phyloP scores from a whole-genome alignment of 2,888 invertebrate species.

The Drosophila longiperda region DNA sequence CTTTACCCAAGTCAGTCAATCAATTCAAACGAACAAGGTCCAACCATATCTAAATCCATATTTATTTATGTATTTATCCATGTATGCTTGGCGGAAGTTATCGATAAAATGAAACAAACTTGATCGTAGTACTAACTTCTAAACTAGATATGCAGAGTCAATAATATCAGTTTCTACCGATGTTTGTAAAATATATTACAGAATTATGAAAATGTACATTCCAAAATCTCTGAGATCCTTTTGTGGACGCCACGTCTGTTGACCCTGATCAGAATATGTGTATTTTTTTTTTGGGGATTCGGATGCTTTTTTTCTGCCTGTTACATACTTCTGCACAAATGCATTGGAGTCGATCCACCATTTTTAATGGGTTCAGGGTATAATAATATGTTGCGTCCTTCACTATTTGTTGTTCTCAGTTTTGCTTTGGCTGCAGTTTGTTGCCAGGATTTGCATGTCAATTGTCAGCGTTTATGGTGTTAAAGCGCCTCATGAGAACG shows the following conservation, averaged over 20 bases:
- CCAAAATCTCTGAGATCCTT: not conserved
- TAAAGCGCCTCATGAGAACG: constrained; percentile 19
- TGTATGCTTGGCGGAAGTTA: not conserved
- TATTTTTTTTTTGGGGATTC: not conserved
- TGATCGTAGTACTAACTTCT: not conserved
- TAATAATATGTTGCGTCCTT: constrained; percentile 2
- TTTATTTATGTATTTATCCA: not conserved
- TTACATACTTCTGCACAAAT: not conserved
- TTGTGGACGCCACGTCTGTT: no score
- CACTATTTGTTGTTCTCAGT: not conserved
- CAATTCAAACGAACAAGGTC: not conserved
- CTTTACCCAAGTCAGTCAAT: not conserved
- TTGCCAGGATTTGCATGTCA: constrained; percentile 66
- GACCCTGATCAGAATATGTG: not conserved
- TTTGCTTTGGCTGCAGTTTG: constrained; percentile 37
- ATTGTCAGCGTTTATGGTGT: constrained; percentile 65
- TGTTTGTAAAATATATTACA: not conserved
- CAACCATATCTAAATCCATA: not conserved
- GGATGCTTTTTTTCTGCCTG: not conserved
- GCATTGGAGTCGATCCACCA: not conserved
- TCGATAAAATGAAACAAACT: not conserved
- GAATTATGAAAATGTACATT: not conserved
- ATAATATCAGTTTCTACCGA: not conserved
- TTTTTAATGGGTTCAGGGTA: not conserved
- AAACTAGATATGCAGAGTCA: not conserved